Evolutionary conservation across 2,888 invertebrate species (phyloP).

Genomic region (Tiliacea citrago): DNA sequence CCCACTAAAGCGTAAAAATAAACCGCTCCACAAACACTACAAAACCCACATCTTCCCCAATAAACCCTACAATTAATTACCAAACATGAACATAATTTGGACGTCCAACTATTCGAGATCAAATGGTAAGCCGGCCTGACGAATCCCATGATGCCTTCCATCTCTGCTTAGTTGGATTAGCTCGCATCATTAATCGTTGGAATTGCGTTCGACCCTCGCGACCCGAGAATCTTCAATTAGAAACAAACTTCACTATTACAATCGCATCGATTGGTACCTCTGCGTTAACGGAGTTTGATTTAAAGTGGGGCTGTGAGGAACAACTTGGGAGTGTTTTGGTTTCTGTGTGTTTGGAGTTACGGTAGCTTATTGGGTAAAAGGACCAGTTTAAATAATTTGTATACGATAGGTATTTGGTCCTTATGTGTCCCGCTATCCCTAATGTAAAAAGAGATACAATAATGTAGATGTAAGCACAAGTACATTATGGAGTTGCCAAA

Average conservation of each 20-base stretch:
- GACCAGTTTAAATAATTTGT: slow-evolving; percentile 18
- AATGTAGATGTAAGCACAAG: neutral
- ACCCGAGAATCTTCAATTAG: slow-evolving; percentile 86
- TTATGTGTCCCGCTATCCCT: neutral
- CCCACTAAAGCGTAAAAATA: slow-evolving; percentile 37
- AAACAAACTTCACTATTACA: slow-evolving; percentile 85
- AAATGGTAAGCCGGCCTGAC: slow-evolving; percentile 78
- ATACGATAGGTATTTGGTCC: slow-evolving; percentile 10
- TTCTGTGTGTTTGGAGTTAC: slow-evolving; percentile 38
- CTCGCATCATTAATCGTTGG: slow-evolving; percentile 88
- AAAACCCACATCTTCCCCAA: slow-evolving; percentile 44
- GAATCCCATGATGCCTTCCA: slow-evolving; percentile 80
- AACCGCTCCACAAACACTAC: slow-evolving; percentile 26
- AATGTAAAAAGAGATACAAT: neutral
- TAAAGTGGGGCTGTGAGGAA: slow-evolving; percentile 58
- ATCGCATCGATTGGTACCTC: slow-evolving; percentile 78
- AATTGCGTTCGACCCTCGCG: slow-evolving; percentile 83
- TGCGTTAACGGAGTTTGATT: slow-evolving; percentile 67
- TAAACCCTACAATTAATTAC: slow-evolving; percentile 61
- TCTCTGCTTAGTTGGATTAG: slow-evolving; percentile 88
- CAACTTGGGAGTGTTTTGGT: slow-evolving; percentile 53
- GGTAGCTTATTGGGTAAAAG: slow-evolving; percentile 21
- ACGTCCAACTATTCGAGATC: slow-evolving; percentile 76
- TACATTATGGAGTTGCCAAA: neutral
- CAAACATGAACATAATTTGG: slow-evolving; percentile 62